Percentiles rank a stretch among this genome's conserved stretches.
phyloP scores from a whole-genome alignment of 2,888 invertebrate genomes.

The Sepioteuthis lessoniana region DNA sequence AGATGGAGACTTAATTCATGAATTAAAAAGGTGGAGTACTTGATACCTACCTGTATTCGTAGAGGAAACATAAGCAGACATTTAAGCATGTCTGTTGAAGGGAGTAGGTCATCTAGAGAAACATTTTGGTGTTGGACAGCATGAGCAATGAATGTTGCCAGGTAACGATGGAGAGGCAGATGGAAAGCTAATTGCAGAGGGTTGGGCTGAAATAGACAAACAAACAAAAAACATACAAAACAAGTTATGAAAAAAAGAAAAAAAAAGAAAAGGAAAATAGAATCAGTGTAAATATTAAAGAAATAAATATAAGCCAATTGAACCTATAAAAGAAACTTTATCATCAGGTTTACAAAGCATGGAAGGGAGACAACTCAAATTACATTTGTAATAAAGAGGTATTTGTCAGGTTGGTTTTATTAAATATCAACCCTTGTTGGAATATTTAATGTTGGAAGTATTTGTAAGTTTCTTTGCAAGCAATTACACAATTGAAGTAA shows the following conservation, averaged over 20 bases:
- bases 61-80: slow-evolving; percentile 92
- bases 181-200: slow-evolving; percentile 91
- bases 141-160: slow-evolving; percentile 89
- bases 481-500: too few species aligned
- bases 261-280: not conserved
- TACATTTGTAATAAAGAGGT: too few species aligned
- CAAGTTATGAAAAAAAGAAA: not conserved
- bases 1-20: too few species aligned
- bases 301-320: not conserved
- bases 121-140: slow-evolving; percentile 80
- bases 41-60: slow-evolving; percentile 86
- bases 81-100: slow-evolving; percentile 83
- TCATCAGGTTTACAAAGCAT: too few species aligned
- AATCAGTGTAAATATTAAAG: not conserved
- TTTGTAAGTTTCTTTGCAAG: too few species aligned
- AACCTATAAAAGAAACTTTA: too few species aligned
- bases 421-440: too few species aligned
- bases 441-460: too few species aligned
- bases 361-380: too few species aligned
- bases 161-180: slow-evolving; percentile 95
- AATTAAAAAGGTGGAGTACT: not conserved
- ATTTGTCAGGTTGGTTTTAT: too few species aligned
- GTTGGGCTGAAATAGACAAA: slow-evolving; percentile 65
- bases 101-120: slow-evolving; percentile 85
- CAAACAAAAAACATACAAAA: not conserved